Evolutionary conservation across 2,888 invertebrate species (phyloP).

Genomic region (Lycaena phlaeas): DNA sequence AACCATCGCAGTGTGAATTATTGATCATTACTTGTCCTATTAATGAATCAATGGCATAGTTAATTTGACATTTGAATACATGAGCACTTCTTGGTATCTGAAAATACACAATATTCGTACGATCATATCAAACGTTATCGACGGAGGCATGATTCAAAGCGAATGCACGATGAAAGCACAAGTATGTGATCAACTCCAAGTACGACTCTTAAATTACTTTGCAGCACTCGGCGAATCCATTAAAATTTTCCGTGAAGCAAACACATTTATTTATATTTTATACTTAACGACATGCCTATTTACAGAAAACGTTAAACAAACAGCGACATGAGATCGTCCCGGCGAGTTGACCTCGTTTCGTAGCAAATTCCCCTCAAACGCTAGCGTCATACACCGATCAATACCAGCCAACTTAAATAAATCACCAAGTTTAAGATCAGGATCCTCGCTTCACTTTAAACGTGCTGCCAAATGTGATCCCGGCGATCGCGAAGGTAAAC

Average conservation of each 20-base stretch:
- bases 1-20: conserved; percentile 33
- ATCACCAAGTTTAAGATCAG: conserved; percentile 49
- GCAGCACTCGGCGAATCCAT: conserved; percentile 13
- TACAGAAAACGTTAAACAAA: conserved; percentile 38
- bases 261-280: conserved; percentile 14
- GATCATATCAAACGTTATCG: background rate
- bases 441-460: conserved; percentile 12
- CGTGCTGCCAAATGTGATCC: conserved; percentile 11
- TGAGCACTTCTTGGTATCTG: background rate
- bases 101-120: background rate
- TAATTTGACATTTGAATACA: background rate
- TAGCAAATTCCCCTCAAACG: conserved; percentile 40
- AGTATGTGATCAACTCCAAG: no score
- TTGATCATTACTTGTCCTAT: conserved; percentile 33
- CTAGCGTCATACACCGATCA: conserved; percentile 50
- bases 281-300: conserved; percentile 32
- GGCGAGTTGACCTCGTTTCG: conserved; percentile 54
- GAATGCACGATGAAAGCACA: no score
- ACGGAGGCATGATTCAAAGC: no score
- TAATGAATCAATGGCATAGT: conserved; percentile 9
- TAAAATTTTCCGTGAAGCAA: conserved; percentile 14
- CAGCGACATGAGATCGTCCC: conserved; percentile 36
- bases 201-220: no score
- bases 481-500: conserved; percentile 44
- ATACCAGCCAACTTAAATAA: conserved; percentile 60